Evolutionary conservation across 1,140 invertebrate genomes (phyloP).

Genomic region (Nasonia giraulti): DNA sequence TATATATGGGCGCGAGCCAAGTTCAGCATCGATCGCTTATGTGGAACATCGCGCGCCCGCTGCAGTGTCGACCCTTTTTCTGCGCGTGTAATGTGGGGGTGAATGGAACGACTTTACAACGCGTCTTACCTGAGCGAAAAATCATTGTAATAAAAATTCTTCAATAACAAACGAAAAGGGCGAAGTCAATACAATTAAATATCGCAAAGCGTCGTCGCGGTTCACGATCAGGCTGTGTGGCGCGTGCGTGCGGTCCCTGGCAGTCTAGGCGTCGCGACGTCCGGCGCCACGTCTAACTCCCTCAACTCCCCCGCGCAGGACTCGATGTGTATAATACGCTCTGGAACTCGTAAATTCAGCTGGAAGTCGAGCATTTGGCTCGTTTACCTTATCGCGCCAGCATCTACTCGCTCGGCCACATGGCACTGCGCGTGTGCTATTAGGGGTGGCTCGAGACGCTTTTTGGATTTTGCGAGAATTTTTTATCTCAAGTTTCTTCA

Average conservation of each 20-base stretch:
- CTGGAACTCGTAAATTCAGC: constrained; percentile 49
- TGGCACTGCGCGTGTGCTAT: not conserved
- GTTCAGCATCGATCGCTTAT: not conserved
- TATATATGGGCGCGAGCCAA: not conserved
- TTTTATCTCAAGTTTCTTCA: not conserved
- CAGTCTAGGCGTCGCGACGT: constrained; percentile 67
- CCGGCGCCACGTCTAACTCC: constrained; percentile 60
- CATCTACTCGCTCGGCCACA: constrained; percentile 34
- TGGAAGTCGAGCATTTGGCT: constrained; percentile 34
- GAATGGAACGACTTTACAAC: no score
- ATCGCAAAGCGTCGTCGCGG: constrained; percentile 27
- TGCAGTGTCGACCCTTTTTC: not conserved
- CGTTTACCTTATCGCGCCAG: constrained; percentile 58
- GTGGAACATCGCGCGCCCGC: no score
- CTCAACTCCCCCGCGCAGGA: not conserved
- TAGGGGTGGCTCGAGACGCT: not conserved
- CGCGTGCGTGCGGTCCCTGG: constrained; percentile 67
- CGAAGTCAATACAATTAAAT: no score
- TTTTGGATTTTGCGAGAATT: not conserved
- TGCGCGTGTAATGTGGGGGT: no score
- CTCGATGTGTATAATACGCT: not conserved
- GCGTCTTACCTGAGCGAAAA: no score
- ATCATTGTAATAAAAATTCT: no score
- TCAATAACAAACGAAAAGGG: no score
- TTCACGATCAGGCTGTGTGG: constrained; percentile 69